Conservation (phyloP, 1,140 invertebrate genomes). For the Drosophila kepulauana region DNA sequence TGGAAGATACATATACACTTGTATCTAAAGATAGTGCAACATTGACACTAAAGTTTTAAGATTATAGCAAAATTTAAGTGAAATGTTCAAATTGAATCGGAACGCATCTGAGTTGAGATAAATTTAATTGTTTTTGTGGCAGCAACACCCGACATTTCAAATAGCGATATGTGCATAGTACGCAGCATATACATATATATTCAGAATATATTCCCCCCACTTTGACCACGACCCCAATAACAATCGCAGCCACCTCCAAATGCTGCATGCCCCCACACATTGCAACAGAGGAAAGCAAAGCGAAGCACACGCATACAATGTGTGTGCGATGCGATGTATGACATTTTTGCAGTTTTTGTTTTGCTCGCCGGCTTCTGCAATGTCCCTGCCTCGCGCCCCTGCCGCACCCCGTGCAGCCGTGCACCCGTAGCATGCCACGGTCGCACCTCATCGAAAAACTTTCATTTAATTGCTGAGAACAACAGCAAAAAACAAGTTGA, state of each 20-base stretch:
- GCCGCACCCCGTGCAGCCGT: background rate
- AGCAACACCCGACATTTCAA: slow-evolving; percentile 16
- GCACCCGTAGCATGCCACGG: slow-evolving; percentile 21
- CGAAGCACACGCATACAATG: slow-evolving; percentile 11
- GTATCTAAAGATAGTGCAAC: no score
- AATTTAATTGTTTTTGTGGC: slow-evolving; percentile 7
- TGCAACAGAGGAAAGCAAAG: background rate
- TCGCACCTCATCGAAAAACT: slow-evolving; percentile 75
- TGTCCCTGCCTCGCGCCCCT: slow-evolving; percentile 9
- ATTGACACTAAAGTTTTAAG: background rate
- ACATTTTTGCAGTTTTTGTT: slow-evolving; percentile 81
- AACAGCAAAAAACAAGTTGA: slow-evolving; percentile 54
- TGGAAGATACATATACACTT: no score
- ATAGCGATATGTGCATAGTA: background rate
- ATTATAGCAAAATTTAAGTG: background rate
- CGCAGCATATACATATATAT: background rate
- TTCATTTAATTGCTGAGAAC: slow-evolving; percentile 78
- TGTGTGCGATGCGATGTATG: slow-evolving; percentile 52
- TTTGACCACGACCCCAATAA: slow-evolving; percentile 40
- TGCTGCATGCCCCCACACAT: slow-evolving; percentile 4
- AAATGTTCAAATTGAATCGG: background rate
- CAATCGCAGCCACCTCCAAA: background rate
- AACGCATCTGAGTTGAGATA: background rate
- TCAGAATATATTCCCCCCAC: background rate
- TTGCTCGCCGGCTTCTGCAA: slow-evolving; percentile 78